Evolutionary conservation across 1,140 invertebrate species (phyloP).

Genomic region (Zophobas atratus): DNA sequence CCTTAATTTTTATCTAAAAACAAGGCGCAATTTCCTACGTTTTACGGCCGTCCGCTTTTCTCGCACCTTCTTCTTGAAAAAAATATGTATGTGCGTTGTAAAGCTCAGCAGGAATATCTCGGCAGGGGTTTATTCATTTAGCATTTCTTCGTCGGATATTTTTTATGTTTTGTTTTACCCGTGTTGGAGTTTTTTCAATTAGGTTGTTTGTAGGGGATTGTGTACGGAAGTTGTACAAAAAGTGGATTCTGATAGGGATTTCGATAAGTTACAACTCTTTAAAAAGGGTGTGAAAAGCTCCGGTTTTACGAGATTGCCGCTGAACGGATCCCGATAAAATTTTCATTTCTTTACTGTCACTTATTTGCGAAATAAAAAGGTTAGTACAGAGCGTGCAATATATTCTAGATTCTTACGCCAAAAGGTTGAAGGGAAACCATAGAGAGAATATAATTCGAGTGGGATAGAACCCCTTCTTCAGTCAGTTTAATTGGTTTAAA

Average conservation of each 20-base stretch:
- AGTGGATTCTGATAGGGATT: background rate
- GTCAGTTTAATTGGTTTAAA: no score
- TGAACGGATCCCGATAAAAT: background rate
- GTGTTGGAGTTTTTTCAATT: no score
- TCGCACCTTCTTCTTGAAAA: conserved; percentile 1
- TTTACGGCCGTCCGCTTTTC: background rate
- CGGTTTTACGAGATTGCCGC: background rate
- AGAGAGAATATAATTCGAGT: no score
- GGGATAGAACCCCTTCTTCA: no score
- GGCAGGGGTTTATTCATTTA: background rate
- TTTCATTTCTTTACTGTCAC: background rate
- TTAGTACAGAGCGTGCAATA: background rate
- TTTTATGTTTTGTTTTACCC: background rate
- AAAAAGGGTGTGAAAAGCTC: background rate
- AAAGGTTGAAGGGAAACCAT: no score
- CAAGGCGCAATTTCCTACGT: conserved; percentile 13
- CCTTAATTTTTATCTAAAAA: conserved; percentile 6
- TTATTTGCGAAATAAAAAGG: background rate
- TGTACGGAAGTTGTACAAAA: no score
- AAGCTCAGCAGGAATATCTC: background rate
- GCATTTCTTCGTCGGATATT: background rate
- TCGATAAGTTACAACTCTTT: background rate
- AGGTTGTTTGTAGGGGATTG: no score
- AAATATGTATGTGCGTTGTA: background rate
- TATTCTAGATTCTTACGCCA: no score